Evolutionary conservation across 2,888 invertebrate species (phyloP).

Genomic region (Dicyrtomina minuta): DNA sequence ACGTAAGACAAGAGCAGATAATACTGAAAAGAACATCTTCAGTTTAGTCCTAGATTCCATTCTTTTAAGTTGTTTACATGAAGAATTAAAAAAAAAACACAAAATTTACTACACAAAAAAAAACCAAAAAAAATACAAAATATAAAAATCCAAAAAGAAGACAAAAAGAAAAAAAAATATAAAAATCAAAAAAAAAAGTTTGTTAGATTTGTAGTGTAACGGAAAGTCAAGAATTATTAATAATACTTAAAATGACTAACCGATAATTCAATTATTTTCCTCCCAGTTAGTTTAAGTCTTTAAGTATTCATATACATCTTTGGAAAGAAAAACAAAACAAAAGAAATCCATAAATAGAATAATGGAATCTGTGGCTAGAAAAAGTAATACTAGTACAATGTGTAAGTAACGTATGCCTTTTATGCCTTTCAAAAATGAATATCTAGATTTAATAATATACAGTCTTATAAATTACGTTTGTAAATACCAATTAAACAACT

Average conservation of each 20-base stretch:
- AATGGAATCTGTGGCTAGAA: too few species aligned
- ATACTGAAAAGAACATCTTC: neutral
- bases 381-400: too few species aligned
- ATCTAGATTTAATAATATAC: too few species aligned
- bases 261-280: slow-evolving; percentile 4
- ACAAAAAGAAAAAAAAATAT: slow-evolving; percentile 12
- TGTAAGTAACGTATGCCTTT: too few species aligned
- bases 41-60: slow-evolving; percentile 10
- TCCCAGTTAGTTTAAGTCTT: slow-evolving; percentile 3
- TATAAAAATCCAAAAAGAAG: slow-evolving; percentile 6
- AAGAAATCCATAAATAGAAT: neutral
- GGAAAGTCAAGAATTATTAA: too few species aligned
- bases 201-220: slow-evolving; percentile 2
- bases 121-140: neutral
- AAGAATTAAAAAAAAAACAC: slow-evolving; percentile 3
- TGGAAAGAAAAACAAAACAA: neutral
- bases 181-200: slow-evolving; percentile 8
- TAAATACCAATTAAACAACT: too few species aligned
- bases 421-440: too few species aligned
- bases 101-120: neutral
- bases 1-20: neutral
- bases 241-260: neutral
- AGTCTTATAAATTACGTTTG: too few species aligned
- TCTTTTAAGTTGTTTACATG: slow-evolving; percentile 5
- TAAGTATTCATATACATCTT: slow-evolving; percentile 6